Evolutionary conservation across 64 coral and sea anemone species (phyloP).

Genomic region (Platygyra sinensis): DNA sequence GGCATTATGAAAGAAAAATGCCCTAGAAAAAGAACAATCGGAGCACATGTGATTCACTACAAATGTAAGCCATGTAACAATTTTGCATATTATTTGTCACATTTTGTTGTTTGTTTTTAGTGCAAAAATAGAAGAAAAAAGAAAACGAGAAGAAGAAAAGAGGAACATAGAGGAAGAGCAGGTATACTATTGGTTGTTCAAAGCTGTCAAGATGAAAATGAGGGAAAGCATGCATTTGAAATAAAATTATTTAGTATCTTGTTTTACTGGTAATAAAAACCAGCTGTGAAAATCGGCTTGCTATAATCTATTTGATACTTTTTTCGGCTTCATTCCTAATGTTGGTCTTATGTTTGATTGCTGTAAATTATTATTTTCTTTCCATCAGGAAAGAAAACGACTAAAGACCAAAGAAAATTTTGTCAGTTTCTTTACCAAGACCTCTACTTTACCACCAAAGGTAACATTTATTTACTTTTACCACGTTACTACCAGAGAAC

Average conservation of each 20-base stretch:
- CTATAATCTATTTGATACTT: not conserved
- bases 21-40: no score
- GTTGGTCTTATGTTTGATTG: not conserved
- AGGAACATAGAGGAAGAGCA: constrained; percentile 85
- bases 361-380: not conserved
- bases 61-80: no score
- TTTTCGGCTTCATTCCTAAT: not conserved
- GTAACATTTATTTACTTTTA: constrained; percentile 10
- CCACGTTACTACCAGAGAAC: not conserved
- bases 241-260: no score
- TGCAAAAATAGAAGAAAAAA: constrained; percentile 76
- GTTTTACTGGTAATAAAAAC: no score
- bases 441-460: constrained; percentile 55
- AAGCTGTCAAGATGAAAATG: no score
- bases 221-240: no score
- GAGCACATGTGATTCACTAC: no score
- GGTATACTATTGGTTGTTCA: constrained; percentile 20
- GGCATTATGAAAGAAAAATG: no score
- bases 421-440: constrained; percentile 70
- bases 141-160: constrained; percentile 81
- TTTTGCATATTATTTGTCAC: not conserved
- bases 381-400: constrained; percentile 73
- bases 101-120: constrained; percentile 35
- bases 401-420: constrained; percentile 62
- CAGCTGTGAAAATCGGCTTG: no score